phyloP scores from a whole-genome alignment of 1,140 invertebrate genomes.

The Drosophila triauraria region DNA sequence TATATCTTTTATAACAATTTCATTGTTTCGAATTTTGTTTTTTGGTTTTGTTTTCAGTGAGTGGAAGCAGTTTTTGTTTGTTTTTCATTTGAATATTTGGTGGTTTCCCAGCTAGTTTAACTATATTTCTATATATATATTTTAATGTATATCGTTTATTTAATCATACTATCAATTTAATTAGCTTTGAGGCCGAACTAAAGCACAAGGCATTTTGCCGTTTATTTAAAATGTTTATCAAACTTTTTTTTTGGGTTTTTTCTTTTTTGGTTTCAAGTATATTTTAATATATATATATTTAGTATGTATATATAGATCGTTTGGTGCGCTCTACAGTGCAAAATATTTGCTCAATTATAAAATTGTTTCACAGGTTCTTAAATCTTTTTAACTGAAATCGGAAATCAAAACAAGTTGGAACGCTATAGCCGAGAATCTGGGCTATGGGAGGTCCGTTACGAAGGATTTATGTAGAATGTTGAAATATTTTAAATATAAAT shows the following conservation, averaged over 20 bases:
- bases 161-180: slow-evolving; percentile 40
- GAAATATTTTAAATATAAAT: too few species aligned
- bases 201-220: slow-evolving; percentile 54
- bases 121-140: slow-evolving; percentile 27
- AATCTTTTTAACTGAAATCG: slow-evolving; percentile 30
- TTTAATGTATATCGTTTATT: slow-evolving; percentile 26
- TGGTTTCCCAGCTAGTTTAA: slow-evolving; percentile 44
- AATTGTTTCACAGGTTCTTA: slow-evolving; percentile 73
- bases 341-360: slow-evolving; percentile 80
- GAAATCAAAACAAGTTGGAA: slow-evolving; percentile 20
- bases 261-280: slow-evolving; percentile 28
- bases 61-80: slow-evolving; percentile 64
- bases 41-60: slow-evolving; percentile 40
- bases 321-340: slow-evolving; percentile 78
- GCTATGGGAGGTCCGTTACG: slow-evolving; percentile 25
- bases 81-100: slow-evolving; percentile 32
- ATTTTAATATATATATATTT: slow-evolving; percentile 30
- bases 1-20: slow-evolving; percentile 61
- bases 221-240: slow-evolving; percentile 68
- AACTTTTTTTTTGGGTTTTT: slow-evolving; percentile 32
- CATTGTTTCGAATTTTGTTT: slow-evolving; percentile 51
- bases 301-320: slow-evolving; percentile 29
- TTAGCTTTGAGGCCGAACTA: slow-evolving; percentile 59
- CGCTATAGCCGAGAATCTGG: slow-evolving; percentile 22
- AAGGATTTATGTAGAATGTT: neutral